phyloP scores from a whole-genome alignment of 35 echinoderm and acorn worm species.

The Holothuria glaberrima region DNA sequence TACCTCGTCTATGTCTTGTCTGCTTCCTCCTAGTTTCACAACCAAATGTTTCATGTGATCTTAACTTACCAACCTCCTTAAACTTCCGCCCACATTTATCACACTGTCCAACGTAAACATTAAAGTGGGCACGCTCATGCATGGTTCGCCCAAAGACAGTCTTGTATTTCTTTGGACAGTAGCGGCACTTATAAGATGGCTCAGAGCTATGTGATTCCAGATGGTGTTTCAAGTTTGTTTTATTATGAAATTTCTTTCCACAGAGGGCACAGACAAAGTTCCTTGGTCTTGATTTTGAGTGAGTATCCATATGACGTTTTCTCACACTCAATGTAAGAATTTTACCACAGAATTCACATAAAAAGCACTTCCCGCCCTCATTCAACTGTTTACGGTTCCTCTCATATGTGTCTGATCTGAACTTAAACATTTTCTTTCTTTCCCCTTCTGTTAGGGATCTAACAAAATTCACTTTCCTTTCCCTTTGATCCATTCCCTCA shows the following conservation, averaged over 20 bases:
- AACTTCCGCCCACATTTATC: slow-evolving; percentile 16
- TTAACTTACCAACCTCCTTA: neutral
- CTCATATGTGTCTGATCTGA: slow-evolving; percentile 23
- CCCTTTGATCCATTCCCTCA: neutral
- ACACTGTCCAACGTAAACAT: neutral
- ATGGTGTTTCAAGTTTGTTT: slow-evolving; percentile 1
- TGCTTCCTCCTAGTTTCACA: too few relatives aligned
- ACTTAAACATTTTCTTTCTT: slow-evolving; percentile 22
- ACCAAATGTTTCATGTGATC: neutral
- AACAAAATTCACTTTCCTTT: neutral
- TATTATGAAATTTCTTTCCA: slow-evolving; percentile 1
- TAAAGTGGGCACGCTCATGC: slow-evolving; percentile 23
- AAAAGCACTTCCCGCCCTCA: neutral
- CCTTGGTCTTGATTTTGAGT: neutral
- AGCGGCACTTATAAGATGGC: slow-evolving; percentile 1
- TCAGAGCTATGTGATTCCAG: neutral
- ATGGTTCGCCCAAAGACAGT: slow-evolving; percentile 1
- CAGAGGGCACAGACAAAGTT: neutral
- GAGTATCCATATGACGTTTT: slow-evolving; percentile 16
- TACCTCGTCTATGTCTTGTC: too few relatives aligned
- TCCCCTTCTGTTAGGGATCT: slow-evolving; percentile 37
- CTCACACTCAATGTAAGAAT: neutral
- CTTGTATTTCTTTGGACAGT: slow-evolving; percentile 12
- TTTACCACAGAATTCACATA: slow-evolving; percentile 48
- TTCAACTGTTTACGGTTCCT: neutral